Base-by-base conservation (phyloP, 1,140 invertebrate species). In the Drosophila busckii region DNA sequence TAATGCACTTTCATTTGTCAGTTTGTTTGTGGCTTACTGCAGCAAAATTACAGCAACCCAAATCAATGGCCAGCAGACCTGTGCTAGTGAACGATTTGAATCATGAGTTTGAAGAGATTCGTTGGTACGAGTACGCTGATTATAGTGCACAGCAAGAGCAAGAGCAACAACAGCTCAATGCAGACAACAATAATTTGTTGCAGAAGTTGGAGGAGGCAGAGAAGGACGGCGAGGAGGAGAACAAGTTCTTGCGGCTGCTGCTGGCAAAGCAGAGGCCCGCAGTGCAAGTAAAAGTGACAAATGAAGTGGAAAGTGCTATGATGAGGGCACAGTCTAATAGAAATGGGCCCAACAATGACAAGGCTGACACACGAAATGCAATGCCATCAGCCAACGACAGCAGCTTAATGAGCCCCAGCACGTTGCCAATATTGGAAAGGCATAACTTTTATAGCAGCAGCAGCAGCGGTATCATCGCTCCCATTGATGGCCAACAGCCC, bases 241-340 rank as follows among this genome's bases (percentile, higher is more conserved):
- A n/a, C n/a, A n/a, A n/a, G n/a, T n/a, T n/a, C n/a, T n/a, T n/a
- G n/a, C 15, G 15, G 4, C 13, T 25, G 41, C 23, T 15, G 26
- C 13, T 50, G 31, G 42, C 28, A 56, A 56, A 40, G 49, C 22
- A 32, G 35, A 59, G 31, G 35, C 76, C 75, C 65, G 75, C 75
- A 82, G 73, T 59, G 76, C 75, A 80, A 80, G 75, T 75, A 82
- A 82, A 82, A 82, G 75, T 75, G 76, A 66, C 76, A 82, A 82
- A 82, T 82, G 75, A 82, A 82, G 75, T 70, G 75, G 69, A 82
- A 82, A 82, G 75, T 80, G 69, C 60, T 61, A 56, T 58, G 34
- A 46, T 28, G 46, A 65, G 44, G 34, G 29, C 22, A 16, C 37
- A 20, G 37, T 22, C 31, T 41, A 54, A 67, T 44, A 49, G 35